Base-by-base conservation (phyloP, 2,888 invertebrate species). In the Taphrorychus bicolor region DNA sequence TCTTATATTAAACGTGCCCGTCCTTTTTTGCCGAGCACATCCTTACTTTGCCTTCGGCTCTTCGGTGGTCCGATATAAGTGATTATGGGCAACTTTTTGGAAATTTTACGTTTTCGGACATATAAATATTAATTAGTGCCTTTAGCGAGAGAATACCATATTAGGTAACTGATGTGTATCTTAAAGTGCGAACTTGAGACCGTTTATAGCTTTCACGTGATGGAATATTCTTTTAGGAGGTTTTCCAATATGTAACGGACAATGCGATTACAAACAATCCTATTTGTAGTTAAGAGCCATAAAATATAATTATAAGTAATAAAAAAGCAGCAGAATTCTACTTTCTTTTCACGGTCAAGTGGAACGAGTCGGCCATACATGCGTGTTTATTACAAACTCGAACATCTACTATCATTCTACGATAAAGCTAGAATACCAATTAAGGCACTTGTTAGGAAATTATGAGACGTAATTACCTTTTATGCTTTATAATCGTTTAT, bases 341-440 rank as follows among this genome's bases (percentile, higher is more conserved):
- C 66, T 66, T 66, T 60, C 66, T 66, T 66, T 66, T 66, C 66
- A 66, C 60, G 56, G 56, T 57, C 66, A 60, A 66, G 60, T 66
- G 60, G 60, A 66, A 66, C 66, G 51, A 51, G 56, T 59, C 22
- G 40, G 16, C 24, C 41, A 51, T 58, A 57, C 51, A 57, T 58
- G 41, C 9, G 62, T 62, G 48, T 54, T 62, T 62, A 62, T 62
- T 54, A 54, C 54, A 24, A 49, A 5, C 24, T 49, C 19, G 59
- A 45, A 59, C 59, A 59, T 42, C 49, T 14, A 49, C 59, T 59
- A 59, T 49, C 32, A 59, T 59, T 59, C 58, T 22, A 45, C 22
- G n/a, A 58, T 58, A 45, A 58, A 18, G 58, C 45, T 21, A 58
- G 42, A 58, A 58, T 42, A 58, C 14, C 58, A 58, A 58, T 58